phyloP scores from a whole-genome alignment of 2,888 invertebrate species.

The Idaea aversata region DNA sequence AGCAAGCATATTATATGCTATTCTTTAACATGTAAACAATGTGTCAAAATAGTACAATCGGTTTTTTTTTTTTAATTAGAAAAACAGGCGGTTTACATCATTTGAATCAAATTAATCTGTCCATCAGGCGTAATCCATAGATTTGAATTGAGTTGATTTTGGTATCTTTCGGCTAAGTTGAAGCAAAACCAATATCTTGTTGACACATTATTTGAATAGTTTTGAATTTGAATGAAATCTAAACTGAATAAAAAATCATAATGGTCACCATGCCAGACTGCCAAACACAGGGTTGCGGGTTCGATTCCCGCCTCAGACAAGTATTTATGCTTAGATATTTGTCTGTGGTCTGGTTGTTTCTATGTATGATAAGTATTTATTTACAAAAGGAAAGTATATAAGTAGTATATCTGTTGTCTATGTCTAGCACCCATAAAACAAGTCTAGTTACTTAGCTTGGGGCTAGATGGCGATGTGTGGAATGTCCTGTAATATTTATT shows the following conservation, averaged over 20 bases:
- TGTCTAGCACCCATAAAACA: too few species aligned
- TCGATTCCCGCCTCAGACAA: too few species aligned
- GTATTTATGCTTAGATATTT: too few species aligned
- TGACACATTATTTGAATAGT: not conserved
- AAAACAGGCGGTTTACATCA: not conserved
- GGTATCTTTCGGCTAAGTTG: not conserved
- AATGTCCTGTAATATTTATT: too few species aligned
- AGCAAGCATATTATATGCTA: conserved; percentile 8
- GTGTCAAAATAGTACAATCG: conserved; percentile 20
- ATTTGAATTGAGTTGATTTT: not conserved
- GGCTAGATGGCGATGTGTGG: too few species aligned
- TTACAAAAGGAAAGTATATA: too few species aligned
- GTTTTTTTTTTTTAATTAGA: conserved; percentile 3
- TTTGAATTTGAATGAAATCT: not conserved
- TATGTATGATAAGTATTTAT: too few species aligned
- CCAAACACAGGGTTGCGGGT: too few species aligned
- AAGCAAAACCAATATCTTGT: not conserved
- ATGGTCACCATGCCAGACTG: too few species aligned
- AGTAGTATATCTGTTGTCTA: too few species aligned
- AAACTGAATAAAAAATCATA: not conserved
- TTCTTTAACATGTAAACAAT: conserved; percentile 17
- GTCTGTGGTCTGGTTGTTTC: too few species aligned
- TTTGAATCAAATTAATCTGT: not conserved
- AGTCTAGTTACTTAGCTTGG: too few species aligned
- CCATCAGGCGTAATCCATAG: not conserved